Base-by-base conservation (phyloP, 1,140 invertebrate genomes). In the Meloidogyne exigua region DNA sequence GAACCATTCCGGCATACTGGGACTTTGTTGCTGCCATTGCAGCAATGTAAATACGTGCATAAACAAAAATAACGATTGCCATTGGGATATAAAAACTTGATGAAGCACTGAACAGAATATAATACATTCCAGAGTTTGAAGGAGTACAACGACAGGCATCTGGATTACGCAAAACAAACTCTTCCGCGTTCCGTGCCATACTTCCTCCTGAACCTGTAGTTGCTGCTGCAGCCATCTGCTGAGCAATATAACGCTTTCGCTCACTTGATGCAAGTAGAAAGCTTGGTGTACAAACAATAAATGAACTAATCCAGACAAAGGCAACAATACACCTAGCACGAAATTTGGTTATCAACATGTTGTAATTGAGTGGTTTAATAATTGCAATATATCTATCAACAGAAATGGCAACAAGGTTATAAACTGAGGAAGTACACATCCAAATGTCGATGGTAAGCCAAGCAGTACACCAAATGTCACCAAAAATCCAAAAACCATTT, bases 371-470 rank as follows among this genome's bases (percentile, higher is more conserved):
- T 0, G 96, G 96, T 88, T 98, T 95, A 0, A 95, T 97, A 68
- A 98, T 98, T 10, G 96, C 96, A 93, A 87, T 87, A 76, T 87
- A 87, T 57, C 84, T 21, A 67, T 78, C 76, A n/a, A 98, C 89
- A 0, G 95, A 95, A 76, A 98, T 98, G 2, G 94, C 94, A 88
- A 95, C 76, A 28, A 78, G 89, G 88, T 98, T 97, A 39, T 98
- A 89, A 83, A 98, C 98, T 57, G 95, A 97, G 2, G 95, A 95
- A 0, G 96, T 98, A 88, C 94, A 95, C 85, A 95, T 95, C 77
- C 98, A 91, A 4, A 98, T 93, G 88, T 99, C 96, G 86, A 93
- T 94, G 10, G 95, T 97, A 25, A 98, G 89, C 95, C 95, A 98
- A 87, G 96, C 80, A 13, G 84, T 86, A 82, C 85, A 87, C 85